Conservation (phyloP, 2,113 vertebrate genomes). For the Malurus alboscapulatus region DNA sequence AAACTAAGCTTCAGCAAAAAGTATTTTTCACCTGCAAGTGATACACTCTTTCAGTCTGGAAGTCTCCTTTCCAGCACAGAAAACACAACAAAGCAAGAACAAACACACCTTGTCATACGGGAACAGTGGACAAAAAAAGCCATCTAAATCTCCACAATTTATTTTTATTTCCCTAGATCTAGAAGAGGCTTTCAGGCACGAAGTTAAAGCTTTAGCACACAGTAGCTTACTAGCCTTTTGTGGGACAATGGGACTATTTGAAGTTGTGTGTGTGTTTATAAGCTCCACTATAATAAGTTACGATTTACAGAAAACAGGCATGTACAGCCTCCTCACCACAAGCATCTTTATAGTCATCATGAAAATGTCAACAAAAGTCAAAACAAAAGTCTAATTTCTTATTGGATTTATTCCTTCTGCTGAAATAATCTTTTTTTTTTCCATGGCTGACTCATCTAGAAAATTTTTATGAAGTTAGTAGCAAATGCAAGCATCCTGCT, state of each 20-base stretch:
- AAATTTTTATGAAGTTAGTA: conserved; percentile 9
- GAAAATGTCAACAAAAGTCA: background rate
- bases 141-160: background rate
- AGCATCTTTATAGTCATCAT: background rate
- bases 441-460: background rate
- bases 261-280: background rate
- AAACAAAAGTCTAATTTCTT: background rate
- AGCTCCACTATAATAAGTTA: background rate
- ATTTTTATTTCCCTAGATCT: background rate
- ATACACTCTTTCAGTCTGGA: background rate
- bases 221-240: background rate
- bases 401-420: background rate
- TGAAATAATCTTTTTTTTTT: background rate
- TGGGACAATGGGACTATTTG: background rate
- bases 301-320: background rate
- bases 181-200: background rate
- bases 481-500: conserved; percentile 15
- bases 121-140: background rate
- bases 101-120: background rate
- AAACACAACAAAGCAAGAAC: background rate
- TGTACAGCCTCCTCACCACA: background rate
- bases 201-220: background rate
- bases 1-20: background rate
- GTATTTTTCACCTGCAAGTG: background rate
- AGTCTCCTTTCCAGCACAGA: background rate